Base-by-base conservation (phyloP, 2,113 vertebrate genomes). In the Jacana jacana region DNA sequence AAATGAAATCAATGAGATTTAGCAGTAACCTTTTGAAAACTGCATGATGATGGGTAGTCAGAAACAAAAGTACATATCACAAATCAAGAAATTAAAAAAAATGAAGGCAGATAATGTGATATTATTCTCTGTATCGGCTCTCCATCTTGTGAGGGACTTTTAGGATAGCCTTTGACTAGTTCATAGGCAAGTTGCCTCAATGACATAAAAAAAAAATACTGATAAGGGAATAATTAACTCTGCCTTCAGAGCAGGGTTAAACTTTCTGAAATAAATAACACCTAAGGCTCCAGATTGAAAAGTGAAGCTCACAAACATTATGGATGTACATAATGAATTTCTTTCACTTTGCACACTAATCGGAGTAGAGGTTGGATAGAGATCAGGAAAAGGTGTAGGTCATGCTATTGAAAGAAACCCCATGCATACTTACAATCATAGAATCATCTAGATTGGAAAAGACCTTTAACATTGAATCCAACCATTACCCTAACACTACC, bases 401-500 rank as follows among this genome's bases (percentile, higher is more conserved):
- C 1, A 37, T 28, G 24, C 18, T 63, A 57, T 19, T 69, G 37
- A 70, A 83, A 39, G 17, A 24, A 79, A 1, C 2, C 6, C 17
- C 60, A 17, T 46, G 11, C 17, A 65, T 52, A 70, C n/a, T 65
- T 52, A 39, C 14, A 33, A 46, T 46, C 39, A 42, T 12, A 39
- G 60, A 75, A 75, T 42, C 5, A 30, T 8, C 4, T 17, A n/a
- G 48, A 2, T 39, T 51, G 3, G 17, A 68, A 42, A 51, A 71
- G 3, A 39, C 4, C 4, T 48, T 35, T 23, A 52, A 72, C 55
- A 54, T 1, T 3, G 1, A 40, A 28, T 44, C 13, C 35, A 76
- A 12, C 2, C 3, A 0, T 9, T 40, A 81, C 63, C 2, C 16
- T 49, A 33, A 11, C 33, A 58, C 7, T 42, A 9, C 5, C 14